A percentile compares a stretch with the other conserved stretches of the same genome.
Evolutionary conservation across 2,888 invertebrate species (phyloP).

Genomic region (Trichogramma evanescens): DNA sequence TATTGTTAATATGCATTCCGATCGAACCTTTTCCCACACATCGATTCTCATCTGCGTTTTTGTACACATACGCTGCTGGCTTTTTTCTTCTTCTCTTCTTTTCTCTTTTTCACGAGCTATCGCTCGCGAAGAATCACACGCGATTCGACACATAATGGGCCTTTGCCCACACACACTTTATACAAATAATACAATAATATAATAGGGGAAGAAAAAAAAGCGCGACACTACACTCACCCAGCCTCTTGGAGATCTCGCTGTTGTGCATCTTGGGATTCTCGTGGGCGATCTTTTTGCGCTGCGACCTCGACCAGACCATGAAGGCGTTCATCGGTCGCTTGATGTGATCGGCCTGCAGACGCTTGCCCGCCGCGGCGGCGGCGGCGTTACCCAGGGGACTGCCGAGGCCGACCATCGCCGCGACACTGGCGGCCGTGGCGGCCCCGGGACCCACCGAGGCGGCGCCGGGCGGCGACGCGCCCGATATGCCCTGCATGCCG

Average conservation of each 20-base stretch:
- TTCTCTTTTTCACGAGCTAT: too few relatives aligned
- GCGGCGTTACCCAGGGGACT: conserved; percentile 47
- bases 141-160: neutral
- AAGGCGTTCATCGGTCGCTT: conserved; percentile 98
- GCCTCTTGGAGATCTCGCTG: conserved; percentile 88
- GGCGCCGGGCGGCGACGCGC: conserved; percentile 48
- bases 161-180: neutral
- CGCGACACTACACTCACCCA: conserved; percentile 58
- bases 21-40: too few relatives aligned
- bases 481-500: conserved; percentile 55
- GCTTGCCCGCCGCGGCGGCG: conserved; percentile 50
- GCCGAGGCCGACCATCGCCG: conserved; percentile 44
- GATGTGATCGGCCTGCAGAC: conserved; percentile 77
- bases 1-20: too few relatives aligned
- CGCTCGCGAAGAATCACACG: too few relatives aligned
- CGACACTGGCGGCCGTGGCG: neutral
- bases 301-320: conserved; percentile 95
- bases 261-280: conserved; percentile 99
- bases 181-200: neutral
- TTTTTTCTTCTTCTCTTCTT: too few relatives aligned
- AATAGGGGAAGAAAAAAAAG: neutral
- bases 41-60: too few relatives aligned
- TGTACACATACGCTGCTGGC: too few relatives aligned
- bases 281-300: conserved; percentile 90
- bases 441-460: conserved; percentile 55